Percentiles rank a stretch among this genome's conserved stretches.
Conservation (phyloP, 2,888 invertebrate species). For the Rutpela maculata region DNA sequence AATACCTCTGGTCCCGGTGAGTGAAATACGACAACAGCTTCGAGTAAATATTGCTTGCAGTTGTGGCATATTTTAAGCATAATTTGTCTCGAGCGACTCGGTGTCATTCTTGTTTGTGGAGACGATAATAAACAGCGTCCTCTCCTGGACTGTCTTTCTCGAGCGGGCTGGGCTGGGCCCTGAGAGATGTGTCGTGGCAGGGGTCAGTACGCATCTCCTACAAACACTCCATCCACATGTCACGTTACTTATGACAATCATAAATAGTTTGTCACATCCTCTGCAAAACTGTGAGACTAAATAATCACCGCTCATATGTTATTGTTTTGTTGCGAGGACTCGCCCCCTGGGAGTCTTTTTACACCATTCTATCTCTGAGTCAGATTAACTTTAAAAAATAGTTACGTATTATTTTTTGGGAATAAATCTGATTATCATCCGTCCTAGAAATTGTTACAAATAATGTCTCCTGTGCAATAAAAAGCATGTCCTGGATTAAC, state of each 20-base stretch:
- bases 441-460: not conserved
- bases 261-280: slow-evolving; percentile 62
- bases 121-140: slow-evolving; percentile 45
- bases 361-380: slow-evolving; percentile 26
- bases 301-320: slow-evolving; percentile 56
- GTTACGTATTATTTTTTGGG: slow-evolving; percentile 19
- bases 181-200: slow-evolving; percentile 51
- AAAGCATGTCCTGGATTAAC: too few species aligned
- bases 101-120: slow-evolving; percentile 50
- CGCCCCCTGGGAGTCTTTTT: slow-evolving; percentile 35
- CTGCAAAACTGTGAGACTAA: slow-evolving; percentile 59
- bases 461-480: not conserved
- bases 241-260: slow-evolving; percentile 62
- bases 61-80: slow-evolving; percentile 54
- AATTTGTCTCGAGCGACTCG: slow-evolving; percentile 56
- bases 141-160: slow-evolving; percentile 45
- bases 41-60: slow-evolving; percentile 4
- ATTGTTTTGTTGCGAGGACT: slow-evolving; percentile 53
- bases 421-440: not conserved
- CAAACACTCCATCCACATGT: slow-evolving; percentile 54
- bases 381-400: slow-evolving; percentile 34
- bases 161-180: slow-evolving; percentile 52
- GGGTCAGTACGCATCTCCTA: slow-evolving; percentile 47
- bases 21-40: slow-evolving; percentile 1
- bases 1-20: not conserved